These are phyloP conservation scores for Drosophila neocordata DNA, from an alignment of 1,140 invertebrate species.

Conservation along the genomic window DNA sequence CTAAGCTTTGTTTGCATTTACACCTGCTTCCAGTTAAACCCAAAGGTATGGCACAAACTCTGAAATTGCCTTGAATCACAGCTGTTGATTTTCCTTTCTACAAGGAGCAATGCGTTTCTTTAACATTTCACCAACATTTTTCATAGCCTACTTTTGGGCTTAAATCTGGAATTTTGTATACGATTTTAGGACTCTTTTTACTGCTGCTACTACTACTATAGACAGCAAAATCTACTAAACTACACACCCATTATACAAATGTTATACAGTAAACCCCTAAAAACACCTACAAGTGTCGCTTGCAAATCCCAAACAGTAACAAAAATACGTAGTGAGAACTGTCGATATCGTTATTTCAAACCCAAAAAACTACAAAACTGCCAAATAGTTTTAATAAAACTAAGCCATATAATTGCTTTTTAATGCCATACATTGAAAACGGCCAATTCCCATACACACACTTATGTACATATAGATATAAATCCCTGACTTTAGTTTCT, in stretches of 20 bases:
- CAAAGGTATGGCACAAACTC: neutral
- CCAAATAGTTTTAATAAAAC: slow-evolving; percentile 48
- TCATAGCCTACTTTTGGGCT: neutral
- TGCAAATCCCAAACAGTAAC: slow-evolving; percentile 4
- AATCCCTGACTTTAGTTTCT: neutral
- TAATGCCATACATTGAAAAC: slow-evolving; percentile 37
- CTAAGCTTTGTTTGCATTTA: slow-evolving; percentile 60
- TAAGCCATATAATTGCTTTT: slow-evolving; percentile 60
- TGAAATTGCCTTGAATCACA: neutral
- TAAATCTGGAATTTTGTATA: neutral
- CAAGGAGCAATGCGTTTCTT: neutral
- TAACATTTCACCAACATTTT: neutral
- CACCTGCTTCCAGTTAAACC: slow-evolving; percentile 52
- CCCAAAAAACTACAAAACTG: slow-evolving; percentile 14
- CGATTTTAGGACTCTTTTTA: neutral
- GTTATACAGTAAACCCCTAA: neutral
- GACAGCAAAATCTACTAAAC: neutral
- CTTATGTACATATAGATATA: slow-evolving; percentile 13
- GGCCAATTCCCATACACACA: neutral
- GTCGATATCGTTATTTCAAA: neutral
- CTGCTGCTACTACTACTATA: neutral
- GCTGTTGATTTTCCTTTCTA: neutral
- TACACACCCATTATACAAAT: no score
- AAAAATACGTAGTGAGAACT: neutral
- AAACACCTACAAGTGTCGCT: slow-evolving; percentile 6